Conservation (phyloP, 2,113 vertebrate species). For the Neodontobutis hainanensis region DNA sequence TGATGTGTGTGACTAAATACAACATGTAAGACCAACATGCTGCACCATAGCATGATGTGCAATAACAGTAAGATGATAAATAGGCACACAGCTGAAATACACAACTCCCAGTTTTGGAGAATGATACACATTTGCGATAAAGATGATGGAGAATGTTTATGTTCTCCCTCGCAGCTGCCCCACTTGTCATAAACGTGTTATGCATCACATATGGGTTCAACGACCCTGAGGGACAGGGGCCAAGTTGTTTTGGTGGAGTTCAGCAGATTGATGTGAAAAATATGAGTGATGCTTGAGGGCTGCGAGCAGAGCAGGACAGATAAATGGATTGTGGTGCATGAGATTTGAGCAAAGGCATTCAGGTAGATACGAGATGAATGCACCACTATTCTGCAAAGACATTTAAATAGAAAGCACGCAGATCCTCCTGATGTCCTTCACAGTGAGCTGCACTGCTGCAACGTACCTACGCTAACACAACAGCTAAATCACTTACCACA, state of each 20-base stretch:
- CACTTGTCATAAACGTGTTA: conserved; percentile 44
- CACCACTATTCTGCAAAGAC: conserved; percentile 27
- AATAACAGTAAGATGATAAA: conserved; percentile 33
- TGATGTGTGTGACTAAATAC: conserved; percentile 20
- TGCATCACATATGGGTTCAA: conserved; percentile 41
- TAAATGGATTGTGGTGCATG: conserved; percentile 60
- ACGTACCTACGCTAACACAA: conserved; percentile 10
- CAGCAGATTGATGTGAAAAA: conserved; percentile 54
- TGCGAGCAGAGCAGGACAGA: conserved; percentile 39
- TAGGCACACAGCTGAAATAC: conserved; percentile 18
- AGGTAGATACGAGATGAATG: conserved; percentile 55
- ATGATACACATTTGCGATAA: conserved; percentile 36
- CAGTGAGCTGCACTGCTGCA: conserved; percentile 41
- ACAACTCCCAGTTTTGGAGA: conserved; percentile 30
- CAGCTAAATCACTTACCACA: background rate
- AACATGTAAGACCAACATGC: conserved; percentile 18
- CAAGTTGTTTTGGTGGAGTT: conserved; percentile 18
- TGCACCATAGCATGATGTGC: conserved; percentile 29
- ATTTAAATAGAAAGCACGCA: conserved; percentile 30
- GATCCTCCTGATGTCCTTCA: conserved; percentile 60
- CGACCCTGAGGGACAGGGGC: conserved; percentile 57
- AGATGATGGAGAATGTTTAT: conserved; percentile 55
- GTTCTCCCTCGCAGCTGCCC: conserved; percentile 5
- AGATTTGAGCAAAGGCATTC: conserved; percentile 48
- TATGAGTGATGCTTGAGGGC: conserved; percentile 61